A percentile compares a stretch with the other conserved stretches of the same genome.
Conservation (phyloP, 2,888 invertebrate species). For the Agrotis puta region DNA sequence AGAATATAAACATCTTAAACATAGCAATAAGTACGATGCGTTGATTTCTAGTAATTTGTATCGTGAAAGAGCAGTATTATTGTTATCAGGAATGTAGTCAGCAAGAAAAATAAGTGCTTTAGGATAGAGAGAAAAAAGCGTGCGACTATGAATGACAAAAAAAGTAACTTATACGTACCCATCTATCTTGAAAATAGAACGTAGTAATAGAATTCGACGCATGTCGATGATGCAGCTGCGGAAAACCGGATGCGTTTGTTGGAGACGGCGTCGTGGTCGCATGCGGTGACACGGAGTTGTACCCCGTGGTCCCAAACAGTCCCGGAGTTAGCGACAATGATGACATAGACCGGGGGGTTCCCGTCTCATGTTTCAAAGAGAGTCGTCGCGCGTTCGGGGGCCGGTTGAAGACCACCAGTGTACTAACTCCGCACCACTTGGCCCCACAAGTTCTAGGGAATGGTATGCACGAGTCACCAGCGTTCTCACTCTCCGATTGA, state of each 20-base stretch:
- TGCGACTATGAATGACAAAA: not conserved
- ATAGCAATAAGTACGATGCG: no score
- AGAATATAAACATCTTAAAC: not conserved
- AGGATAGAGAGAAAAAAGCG: not conserved
- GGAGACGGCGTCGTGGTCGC: conserved; percentile 89
- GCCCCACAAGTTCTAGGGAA: conserved; percentile 98
- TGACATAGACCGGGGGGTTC: conserved; percentile 93
- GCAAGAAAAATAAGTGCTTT: not conserved
- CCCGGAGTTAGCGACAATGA: conserved; percentile 84
- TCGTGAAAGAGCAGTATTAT: not conserved
- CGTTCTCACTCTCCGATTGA: conserved; percentile 88
- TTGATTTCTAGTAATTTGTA: not conserved
- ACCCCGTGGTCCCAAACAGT: conserved; percentile 80
- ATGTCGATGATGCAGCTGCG: conserved; percentile 88
- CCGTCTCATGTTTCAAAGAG: conserved; percentile 93
- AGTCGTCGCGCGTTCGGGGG: conserved; percentile 93
- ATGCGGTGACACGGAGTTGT: conserved; percentile 86
- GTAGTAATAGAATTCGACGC: conserved; percentile 93
- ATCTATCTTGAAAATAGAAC: conserved; percentile 95
- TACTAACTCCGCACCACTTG: conserved; percentile 96
- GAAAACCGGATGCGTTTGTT: conserved; percentile 87
- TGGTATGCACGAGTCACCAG: conserved; percentile 96
- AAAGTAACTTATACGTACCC: conserved; percentile 84
- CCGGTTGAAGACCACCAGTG: conserved; percentile 96
- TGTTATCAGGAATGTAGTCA: not conserved